These are phyloP conservation scores for Globia sparganii DNA, from an alignment of 2,888 invertebrate species.

Conservation along the genomic window DNA sequence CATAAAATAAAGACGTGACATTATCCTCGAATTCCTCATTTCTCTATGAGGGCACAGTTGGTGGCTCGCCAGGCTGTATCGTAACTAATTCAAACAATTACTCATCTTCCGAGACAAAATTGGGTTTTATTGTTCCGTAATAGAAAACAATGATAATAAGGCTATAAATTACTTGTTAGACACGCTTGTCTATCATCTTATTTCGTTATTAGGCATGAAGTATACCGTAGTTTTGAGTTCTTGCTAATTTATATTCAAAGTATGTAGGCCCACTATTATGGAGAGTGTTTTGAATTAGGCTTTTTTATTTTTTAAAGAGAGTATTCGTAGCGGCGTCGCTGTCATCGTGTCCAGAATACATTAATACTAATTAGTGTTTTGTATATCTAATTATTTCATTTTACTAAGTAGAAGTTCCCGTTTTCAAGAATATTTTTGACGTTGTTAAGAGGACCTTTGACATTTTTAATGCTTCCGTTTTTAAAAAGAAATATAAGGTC, in stretches of 20 bases:
- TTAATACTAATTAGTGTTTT: constrained; percentile 83
- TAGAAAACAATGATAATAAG: constrained; percentile 84
- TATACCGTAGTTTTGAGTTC: constrained; percentile 74
- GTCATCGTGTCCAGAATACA: constrained; percentile 83
- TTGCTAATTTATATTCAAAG: constrained; percentile 85
- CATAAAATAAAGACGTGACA: constrained; percentile 50
- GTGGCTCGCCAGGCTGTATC: constrained; percentile 65
- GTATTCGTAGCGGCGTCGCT: constrained; percentile 73
- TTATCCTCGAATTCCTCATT: constrained; percentile 56
- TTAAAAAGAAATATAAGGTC: constrained; percentile 24
- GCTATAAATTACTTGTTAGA: constrained; percentile 82
- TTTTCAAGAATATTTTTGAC: constrained; percentile 57
- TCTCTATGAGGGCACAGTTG: constrained; percentile 53
- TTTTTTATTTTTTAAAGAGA: constrained; percentile 75
- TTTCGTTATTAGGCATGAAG: constrained; percentile 70
- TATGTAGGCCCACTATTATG: constrained; percentile 79
- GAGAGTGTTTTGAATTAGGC: constrained; percentile 75
- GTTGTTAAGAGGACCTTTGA: constrained; percentile 51
- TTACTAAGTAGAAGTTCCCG: constrained; percentile 63
- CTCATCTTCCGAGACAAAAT: constrained; percentile 74
- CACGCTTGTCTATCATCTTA: constrained; percentile 80
- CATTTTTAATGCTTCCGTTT: constrained; percentile 66
- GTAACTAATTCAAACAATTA: constrained; percentile 77
- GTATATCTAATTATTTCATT: constrained; percentile 76
- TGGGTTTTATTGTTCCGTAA: constrained; percentile 79